phyloP scores from a whole-genome alignment of 1,140 invertebrate genomes.

The Whitmania pigra region DNA sequence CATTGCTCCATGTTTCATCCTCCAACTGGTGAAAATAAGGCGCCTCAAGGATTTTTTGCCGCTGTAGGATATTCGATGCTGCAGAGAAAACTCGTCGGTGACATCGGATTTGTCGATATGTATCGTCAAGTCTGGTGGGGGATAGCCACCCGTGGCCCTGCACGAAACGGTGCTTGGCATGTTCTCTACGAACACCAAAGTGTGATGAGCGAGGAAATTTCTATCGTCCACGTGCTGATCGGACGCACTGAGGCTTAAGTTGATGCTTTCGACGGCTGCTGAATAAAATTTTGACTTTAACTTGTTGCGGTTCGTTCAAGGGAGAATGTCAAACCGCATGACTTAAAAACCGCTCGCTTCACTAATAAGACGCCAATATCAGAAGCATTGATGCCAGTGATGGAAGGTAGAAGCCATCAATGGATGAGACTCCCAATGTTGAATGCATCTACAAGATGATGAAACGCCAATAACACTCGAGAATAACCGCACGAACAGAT shows the following conservation, averaged over 20 bases:
- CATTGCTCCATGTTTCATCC: not conserved
- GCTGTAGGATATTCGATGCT: not conserved
- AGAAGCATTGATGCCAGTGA: too few species aligned
- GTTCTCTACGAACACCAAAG: conserved; percentile 1
- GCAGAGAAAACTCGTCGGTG: not conserved
- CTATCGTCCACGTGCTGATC: not conserved
- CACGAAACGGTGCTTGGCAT: not conserved
- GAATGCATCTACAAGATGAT: too few species aligned
- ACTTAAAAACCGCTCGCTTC: too few species aligned
- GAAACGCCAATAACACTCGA: too few species aligned
- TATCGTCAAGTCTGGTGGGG: not conserved
- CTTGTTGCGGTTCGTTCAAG: too few species aligned
- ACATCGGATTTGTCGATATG: conserved; percentile 1
- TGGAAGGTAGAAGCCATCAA: too few species aligned
- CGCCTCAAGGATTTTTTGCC: conserved; percentile 3
- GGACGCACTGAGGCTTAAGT: conserved; percentile 2
- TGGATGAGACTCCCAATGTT: too few species aligned
- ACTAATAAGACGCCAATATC: too few species aligned
- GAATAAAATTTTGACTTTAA: not conserved
- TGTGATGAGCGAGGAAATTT: not conserved
- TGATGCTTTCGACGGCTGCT: conserved; percentile 9
- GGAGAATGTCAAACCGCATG: too few species aligned
- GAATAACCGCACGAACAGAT: too few species aligned
- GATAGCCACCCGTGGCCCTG: conserved; percentile 5
- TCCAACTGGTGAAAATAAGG: not conserved